Evolutionary conservation across 2,797 vertebrate genomes (phyloP).

Genomic region (Hydrocynus forskahlii): DNA sequence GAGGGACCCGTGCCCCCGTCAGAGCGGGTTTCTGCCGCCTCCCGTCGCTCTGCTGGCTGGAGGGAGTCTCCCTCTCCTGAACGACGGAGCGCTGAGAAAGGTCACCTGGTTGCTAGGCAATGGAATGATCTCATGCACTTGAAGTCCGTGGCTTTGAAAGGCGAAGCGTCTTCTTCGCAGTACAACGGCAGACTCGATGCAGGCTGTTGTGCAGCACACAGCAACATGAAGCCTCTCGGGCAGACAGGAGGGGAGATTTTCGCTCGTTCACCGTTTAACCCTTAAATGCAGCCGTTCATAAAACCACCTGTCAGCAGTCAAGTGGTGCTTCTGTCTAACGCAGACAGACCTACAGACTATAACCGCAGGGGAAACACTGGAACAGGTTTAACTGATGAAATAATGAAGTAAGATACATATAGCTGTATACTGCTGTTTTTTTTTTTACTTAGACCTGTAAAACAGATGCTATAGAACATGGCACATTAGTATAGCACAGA

Average conservation of each 20-base stretch:
- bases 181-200: neutral
- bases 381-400: too few relatives aligned
- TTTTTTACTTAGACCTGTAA: too few relatives aligned
- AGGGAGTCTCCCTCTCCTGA: conserved; percentile 24
- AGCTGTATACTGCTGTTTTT: too few relatives aligned
- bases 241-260: neutral
- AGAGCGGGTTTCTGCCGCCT: conserved; percentile 13
- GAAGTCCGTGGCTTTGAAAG: conserved; percentile 42
- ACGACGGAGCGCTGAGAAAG: conserved; percentile 59
- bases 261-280: conserved; percentile 27
- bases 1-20: conserved; percentile 5
- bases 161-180: conserved; percentile 20
- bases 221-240: neutral
- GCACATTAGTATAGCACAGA: too few relatives aligned
- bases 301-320: neutral
- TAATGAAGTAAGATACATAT: too few relatives aligned
- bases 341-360: neutral
- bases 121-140: conserved; percentile 55
- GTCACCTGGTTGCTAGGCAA: conserved; percentile 75
- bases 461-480: too few relatives aligned
- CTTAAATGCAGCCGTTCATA: neutral
- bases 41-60: neutral
- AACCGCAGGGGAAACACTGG: too few relatives aligned
- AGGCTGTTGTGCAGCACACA: neutral
- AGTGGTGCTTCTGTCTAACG: neutral